Percentiles rank a stretch among this genome's conserved stretches.
phyloP scores from a whole-genome alignment of 2,888 invertebrate species.

The Serrognathus titanus region DNA sequence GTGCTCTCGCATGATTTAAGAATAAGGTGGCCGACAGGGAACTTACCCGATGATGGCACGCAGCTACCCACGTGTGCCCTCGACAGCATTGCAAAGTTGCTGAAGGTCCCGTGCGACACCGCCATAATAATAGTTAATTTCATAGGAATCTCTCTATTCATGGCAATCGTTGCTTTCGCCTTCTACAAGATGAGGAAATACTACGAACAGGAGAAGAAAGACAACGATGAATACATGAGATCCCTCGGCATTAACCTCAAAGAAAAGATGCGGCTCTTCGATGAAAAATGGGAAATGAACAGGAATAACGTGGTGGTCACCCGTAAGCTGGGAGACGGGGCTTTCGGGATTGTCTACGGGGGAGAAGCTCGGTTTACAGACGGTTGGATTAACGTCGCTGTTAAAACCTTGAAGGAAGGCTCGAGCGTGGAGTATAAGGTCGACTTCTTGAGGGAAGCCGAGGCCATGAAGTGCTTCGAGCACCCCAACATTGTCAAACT shows the following conservation, averaged over 20 bases:
- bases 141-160: constrained; percentile 32
- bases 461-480: constrained; percentile 90
- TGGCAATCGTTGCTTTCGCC: constrained; percentile 55
- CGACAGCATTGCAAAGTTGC: constrained; percentile 61
- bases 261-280: constrained; percentile 55
- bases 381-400: constrained; percentile 82
- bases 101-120: constrained; percentile 70
- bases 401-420: constrained; percentile 84
- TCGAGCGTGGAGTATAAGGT: constrained; percentile 81
- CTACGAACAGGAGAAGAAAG: constrained; percentile 63
- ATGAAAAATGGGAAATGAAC: constrained; percentile 80
- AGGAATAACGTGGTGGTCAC: constrained; percentile 82
- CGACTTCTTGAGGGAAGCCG: constrained; percentile 89
- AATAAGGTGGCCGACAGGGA: constrained; percentile 65
- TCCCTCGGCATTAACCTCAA: constrained; percentile 63
- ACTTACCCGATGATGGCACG: constrained; percentile 66
- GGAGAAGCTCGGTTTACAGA: constrained; percentile 76
- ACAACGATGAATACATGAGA: constrained; percentile 68
- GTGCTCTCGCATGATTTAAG: constrained; percentile 1
- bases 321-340: constrained; percentile 82
- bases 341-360: constrained; percentile 89
- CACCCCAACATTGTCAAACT: constrained; percentile 85
- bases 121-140: constrained; percentile 67
- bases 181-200: constrained; percentile 58
- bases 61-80: constrained; percentile 63